A percentile compares a stretch with the other conserved stretches of the same genome.
Evolutionary conservation across 2,797 vertebrate species (phyloP).

Genomic region (Alcedo quadribrachys): DNA sequence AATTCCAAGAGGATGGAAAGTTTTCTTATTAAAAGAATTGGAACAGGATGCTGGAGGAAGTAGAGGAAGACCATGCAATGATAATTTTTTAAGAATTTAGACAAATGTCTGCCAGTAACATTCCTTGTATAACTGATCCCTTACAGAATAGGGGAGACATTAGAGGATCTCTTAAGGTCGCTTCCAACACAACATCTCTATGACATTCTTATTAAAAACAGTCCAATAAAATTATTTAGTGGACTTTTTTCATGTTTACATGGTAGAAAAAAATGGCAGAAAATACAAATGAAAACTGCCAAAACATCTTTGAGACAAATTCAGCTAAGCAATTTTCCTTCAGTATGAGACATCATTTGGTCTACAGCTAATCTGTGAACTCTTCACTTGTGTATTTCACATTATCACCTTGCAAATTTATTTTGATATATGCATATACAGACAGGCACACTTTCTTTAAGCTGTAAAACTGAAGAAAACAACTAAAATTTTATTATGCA

Average conservation of each 20-base stretch:
- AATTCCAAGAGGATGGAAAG: not conserved
- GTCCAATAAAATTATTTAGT: not conserved
- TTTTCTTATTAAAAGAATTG: not conserved
- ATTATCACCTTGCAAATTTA: not conserved
- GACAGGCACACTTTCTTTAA: not conserved
- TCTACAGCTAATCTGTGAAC: not conserved
- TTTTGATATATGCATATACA: not conserved
- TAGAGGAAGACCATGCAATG: not conserved
- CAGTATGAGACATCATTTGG: not conserved
- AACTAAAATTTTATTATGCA: not conserved
- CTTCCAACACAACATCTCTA: not conserved
- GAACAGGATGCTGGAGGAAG: not conserved
- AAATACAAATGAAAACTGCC: not conserved
- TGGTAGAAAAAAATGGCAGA: not conserved
- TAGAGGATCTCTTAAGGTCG: not conserved
- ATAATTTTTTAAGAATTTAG: not conserved
- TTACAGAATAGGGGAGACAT: not conserved
- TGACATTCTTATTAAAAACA: not conserved
- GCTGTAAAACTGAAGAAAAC: not conserved
- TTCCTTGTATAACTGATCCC: not conserved
- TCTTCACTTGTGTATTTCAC: not conserved
- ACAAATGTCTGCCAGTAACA: not conserved
- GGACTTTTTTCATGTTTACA: not conserved
- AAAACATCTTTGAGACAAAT: conserved; percentile 8
- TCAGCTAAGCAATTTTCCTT: not conserved